Base-by-base conservation (phyloP, 2,797 vertebrate genomes). In the Chaenodraco wilsoni region DNA sequence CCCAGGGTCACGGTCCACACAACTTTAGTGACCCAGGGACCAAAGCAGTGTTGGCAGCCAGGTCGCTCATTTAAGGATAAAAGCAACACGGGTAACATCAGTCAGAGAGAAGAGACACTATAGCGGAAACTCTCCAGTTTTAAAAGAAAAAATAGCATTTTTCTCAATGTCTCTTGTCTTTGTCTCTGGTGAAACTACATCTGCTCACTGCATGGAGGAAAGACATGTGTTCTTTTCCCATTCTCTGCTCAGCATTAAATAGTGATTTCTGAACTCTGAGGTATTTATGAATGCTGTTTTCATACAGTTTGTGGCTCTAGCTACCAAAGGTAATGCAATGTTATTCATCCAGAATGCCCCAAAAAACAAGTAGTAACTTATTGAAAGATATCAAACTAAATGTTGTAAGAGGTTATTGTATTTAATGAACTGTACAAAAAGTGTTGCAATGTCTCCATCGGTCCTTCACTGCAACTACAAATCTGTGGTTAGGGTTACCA, bases 1-100 rank as follows among this genome's bases (percentile, higher is more conserved):
- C 84, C 78, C 9, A 0, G 69, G 87, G 84, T 84, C 81, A 77
- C 4, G 17, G 43, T n/a, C 61, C 46, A 46, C 10, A 46, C 62
- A 69, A 64, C 78, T 59, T 71, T 67, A 51, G 73, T 81, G 44
- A 76, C 58, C 43, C 16, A 0, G 3, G 40, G n/a, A 74, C 57
- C 60, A 72, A 69, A 50, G 46, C 49, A 9, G 60, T 19, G 40
- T 79, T 45, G 23, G 68, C 9, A 5, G 46, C 12, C 54, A 74
- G 69, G 33, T 43, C 23, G 3, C 23, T 49, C 21, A 58, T 44
- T 7, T 17, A 23, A n/a, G 9, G 19, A 65, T 55, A 31, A 71
- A 71, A 43, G 41, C 52, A 21, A 16, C 21, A 43, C 3, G 2
- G 9, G 46, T n/a, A 62, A 48, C 57, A 41, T 7, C 67, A 9